Evolutionary conservation across 1,140 invertebrate genomes (phyloP).

Genomic region (Bradysia coprophila): DNA sequence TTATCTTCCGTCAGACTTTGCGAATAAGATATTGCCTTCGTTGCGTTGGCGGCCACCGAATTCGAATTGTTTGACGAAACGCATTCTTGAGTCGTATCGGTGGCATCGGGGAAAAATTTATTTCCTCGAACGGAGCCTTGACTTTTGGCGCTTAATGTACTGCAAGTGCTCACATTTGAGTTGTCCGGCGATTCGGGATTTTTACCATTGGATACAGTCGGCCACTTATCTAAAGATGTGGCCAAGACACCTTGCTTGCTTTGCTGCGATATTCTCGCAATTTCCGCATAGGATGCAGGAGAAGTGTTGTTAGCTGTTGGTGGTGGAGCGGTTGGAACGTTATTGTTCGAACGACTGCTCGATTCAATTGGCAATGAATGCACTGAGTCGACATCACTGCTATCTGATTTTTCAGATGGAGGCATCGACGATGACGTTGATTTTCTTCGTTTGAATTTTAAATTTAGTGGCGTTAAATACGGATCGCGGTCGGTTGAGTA

Average conservation of each 20-base stretch:
- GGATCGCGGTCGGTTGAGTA: constrained; percentile 5
- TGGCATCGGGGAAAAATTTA: background rate
- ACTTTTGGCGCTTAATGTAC: background rate
- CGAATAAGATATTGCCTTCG: constrained; percentile 8
- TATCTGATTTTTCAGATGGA: constrained; percentile 49
- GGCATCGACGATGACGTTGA: constrained; percentile 39
- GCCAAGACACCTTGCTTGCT: constrained; percentile 6
- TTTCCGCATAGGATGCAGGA: constrained; percentile 44
- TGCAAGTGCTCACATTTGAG: constrained; percentile 1
- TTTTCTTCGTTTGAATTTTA: constrained; percentile 26
- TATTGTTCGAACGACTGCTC: background rate
- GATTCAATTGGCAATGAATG: constrained; percentile 48
- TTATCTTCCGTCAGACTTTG: constrained; percentile 7
- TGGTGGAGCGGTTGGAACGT: constrained; percentile 19
- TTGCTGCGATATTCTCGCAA: constrained; percentile 29
- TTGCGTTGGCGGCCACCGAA: background rate
- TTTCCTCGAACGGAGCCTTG: background rate
- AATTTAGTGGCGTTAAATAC: constrained; percentile 3
- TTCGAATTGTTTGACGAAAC: background rate
- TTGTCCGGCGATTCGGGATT: constrained; percentile 1
- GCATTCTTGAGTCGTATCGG: constrained; percentile 9
- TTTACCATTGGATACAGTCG: constrained; percentile 1
- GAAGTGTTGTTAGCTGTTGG: constrained; percentile 4
- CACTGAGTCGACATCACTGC: constrained; percentile 47
- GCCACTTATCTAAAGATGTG: constrained; percentile 5